Evolutionary conservation across 1,140 invertebrate species (phyloP), one percentile per base, ranked within the genome.

Genomic region (Camponotus vicinus): DNA sequence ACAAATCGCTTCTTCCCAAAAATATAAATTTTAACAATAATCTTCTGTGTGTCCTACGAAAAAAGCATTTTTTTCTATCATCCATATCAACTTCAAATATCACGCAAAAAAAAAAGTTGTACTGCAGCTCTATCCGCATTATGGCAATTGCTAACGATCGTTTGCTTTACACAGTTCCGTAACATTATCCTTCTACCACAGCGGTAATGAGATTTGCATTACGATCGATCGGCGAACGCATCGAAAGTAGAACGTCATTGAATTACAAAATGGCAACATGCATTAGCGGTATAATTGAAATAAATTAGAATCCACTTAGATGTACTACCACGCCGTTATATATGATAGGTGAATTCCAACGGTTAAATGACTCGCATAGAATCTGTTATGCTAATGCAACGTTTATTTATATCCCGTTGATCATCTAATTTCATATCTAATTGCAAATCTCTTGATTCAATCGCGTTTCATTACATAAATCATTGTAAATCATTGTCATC

Each of bases 131-230:
- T 79, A 34, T 37, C n/a, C 15, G 40, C 15, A 18, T 57, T 79
- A 40, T 32, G 15, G 37, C 67, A 73, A 37, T 61, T 42, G 52
- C 67, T 82, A 61, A 82, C 27, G 67, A 82, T 40, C 7, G 52
- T 79, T n/a, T 67, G 13, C 34, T n/a, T 27, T 52, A 11, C 9
- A 59, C 21, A n/a, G 3, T 71, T 37, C 40, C 13, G 67, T 59
- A 82, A 82, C 21, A 42, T 82, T 82, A 82, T 82, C 52, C 67
- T 82, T 73, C 55, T 73, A 61, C 55, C 52, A 61, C 42, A 45
- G 37, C 55, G 27, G 15, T 71, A 82, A 73, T 82, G 52, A 73
- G 67, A 82, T 73, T 82, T 82, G 18, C 67, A 82, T 82, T 82
- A 82, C 37, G 57, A 37, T n/a, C 52, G 67, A 82, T 82, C 55